phyloP scores from a whole-genome alignment of 2,888 invertebrate genomes.

The Seira musarum region DNA sequence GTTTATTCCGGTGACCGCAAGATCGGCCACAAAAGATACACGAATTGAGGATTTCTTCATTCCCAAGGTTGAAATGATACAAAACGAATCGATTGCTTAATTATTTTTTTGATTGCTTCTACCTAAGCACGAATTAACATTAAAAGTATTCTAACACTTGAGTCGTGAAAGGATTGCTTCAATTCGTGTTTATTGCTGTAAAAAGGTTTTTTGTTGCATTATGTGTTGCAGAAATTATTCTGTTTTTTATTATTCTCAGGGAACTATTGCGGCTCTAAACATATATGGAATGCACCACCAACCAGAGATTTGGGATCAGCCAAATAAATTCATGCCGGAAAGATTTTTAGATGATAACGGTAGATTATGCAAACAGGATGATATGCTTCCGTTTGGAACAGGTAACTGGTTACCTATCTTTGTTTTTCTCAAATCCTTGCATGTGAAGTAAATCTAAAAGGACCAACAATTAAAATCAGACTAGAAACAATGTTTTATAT shows the following conservation, averaged over 20 bases:
- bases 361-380: conserved; percentile 56
- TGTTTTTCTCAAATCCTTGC: background rate
- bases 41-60: conserved; percentile 58
- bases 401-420: conserved; percentile 24
- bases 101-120: background rate
- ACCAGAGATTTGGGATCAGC: conserved; percentile 59
- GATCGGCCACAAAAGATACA: conserved; percentile 62
- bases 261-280: conserved; percentile 59
- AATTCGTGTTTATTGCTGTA: too few relatives aligned
- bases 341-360: conserved; percentile 65
- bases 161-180: too few relatives aligned
- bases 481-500: too few relatives aligned
- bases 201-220: too few relatives aligned
- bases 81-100: background rate
- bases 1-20: conserved; percentile 64
- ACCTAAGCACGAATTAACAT: background rate
- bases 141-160: too few relatives aligned
- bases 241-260: conserved; percentile 35
- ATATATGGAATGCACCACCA: conserved; percentile 62
- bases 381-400: conserved; percentile 59
- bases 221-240: too few relatives aligned
- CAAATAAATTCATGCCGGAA: conserved; percentile 60
- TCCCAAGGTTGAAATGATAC: conserved; percentile 52
- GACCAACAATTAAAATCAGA: background rate
- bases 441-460: background rate